Evolutionary conservation across 2,888 invertebrate genomes (phyloP), one percentile per base, ranked within the genome.

Genomic region (Acronicta leporina): DNA sequence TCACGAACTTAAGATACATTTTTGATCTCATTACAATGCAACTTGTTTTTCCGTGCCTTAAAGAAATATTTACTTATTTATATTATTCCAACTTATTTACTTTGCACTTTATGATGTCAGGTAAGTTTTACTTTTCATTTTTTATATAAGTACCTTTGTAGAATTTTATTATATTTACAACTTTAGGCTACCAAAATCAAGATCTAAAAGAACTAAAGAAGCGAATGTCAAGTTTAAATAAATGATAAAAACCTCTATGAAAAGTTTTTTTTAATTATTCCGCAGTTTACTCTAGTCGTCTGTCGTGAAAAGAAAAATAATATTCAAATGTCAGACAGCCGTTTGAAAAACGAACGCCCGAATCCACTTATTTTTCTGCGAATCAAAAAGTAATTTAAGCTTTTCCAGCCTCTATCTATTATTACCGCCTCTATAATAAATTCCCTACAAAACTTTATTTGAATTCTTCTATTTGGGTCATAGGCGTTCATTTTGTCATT

Each of bases 351-450:
- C 35, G 35, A 69, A 70, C 56, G 49, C 56, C 45, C 25, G 33
- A 44, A 10, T 40, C 55, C 30, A n/a, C 52, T 69, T 57, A 42
- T 59, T 57, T 42, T 62, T 45, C 38, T 6, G 15, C n/a, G 51
- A 59, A 68, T 75, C 64, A 64, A 68, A 73, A 79, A 74, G 75
- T 75, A 72, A 80, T 77, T 73, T 75, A 64, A 67, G 60, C 44
- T 59, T 56, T 55, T 15, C 41, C 56, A 63, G 48, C 53, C 52
- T 57, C 63, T 49, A 66, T 75, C 63, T 70, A 72, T 69, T 63
- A 66, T 71, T 62, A 65, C 58, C 47, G n/a, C 8, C 9, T 56
- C 41, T 48, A 40, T 67, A 68, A 68, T 63, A 60, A 49, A 68
- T 68, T 69, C 61, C 61, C 58, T 49, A 56, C 50, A 47, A 64